Conservation (phyloP, 1,140 invertebrate genomes). For the Drosophila funebris region DNA sequence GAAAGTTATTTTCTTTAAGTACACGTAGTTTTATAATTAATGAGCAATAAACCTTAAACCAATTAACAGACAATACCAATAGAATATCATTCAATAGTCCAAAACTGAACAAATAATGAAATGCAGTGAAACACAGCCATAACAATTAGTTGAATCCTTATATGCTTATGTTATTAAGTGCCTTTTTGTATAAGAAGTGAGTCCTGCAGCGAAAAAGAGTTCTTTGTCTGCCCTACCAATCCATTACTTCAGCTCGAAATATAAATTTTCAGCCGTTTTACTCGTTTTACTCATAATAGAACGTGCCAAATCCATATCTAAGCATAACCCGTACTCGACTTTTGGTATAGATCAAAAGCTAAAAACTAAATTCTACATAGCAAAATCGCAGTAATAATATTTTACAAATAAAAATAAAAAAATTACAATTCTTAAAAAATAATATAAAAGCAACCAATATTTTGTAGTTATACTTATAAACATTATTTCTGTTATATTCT, state of each 20-base stretch:
- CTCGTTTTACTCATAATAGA: neutral
- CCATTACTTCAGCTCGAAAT: conserved; percentile 16
- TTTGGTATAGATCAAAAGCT: conserved; percentile 7
- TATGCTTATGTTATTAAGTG: conserved; percentile 69
- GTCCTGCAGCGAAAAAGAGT: conserved; percentile 45
- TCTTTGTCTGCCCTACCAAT: conserved; percentile 2
- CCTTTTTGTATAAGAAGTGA: conserved; percentile 52
- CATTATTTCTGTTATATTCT: conserved; percentile 37
- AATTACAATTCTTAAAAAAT: conserved; percentile 25
- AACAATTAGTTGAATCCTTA: conserved; percentile 18
- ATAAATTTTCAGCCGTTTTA: conserved; percentile 1
- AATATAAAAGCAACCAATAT: conserved; percentile 33
- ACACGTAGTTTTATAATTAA: conserved; percentile 48
- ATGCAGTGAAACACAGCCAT: neutral
- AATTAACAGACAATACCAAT: conserved; percentile 74
- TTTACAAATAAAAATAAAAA: conserved; percentile 19
- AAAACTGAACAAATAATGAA: conserved; percentile 5
- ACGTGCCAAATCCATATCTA: conserved; percentile 5
- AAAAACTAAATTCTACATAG: conserved; percentile 75
- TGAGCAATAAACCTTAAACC: conserved; percentile 59
- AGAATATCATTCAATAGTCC: conserved; percentile 14
- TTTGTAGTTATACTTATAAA: conserved; percentile 52
- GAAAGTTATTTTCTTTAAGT: conserved; percentile 72
- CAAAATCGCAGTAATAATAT: conserved; percentile 45
- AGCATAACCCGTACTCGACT: conserved; percentile 22